Evolutionary conservation across 2,888 invertebrate species (phyloP), one percentile per base, ranked within the genome.

Genomic region (Caenorhabditis imperialis): DNA sequence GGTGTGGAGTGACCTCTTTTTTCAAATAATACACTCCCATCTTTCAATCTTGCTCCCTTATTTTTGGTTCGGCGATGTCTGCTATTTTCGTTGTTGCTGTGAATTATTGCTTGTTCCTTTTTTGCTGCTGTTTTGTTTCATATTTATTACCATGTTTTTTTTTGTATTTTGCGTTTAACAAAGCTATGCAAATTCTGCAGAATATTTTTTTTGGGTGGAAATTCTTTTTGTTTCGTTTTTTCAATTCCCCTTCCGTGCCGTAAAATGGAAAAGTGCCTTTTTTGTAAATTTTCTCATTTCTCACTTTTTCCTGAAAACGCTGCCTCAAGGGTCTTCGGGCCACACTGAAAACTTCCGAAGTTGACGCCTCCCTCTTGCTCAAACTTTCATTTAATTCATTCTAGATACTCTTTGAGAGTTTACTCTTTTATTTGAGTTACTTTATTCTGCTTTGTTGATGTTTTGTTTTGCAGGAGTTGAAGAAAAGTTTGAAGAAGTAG

Each of bases 1-100:
- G n/a, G n/a, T n/a, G n/a, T n/a, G n/a, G n/a, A n/a, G 42, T 71
- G 70, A 67, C 57, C 67, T 57, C 57, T n/a, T n/a, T 67, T 71
- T 47, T 55, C 55, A 35, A 55, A 61, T 61, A 61, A 61, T 61
- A 61, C 61, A 54, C 60, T 60, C 40, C 70, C 51, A 45, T 54
- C 44, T 23, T 54, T 40, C 54, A 14, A 23, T 30, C 30, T 37
- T 40, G 38, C n/a, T 35, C 53, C 47, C n/a, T 40, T 47, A 20
- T n/a, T 47, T 54, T 54, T 48, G 16, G 48, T 12, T n/a, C n/a
- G n/a, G n/a, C n/a, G n/a, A n/a, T n/a, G n/a, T n/a, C n/a, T n/a
- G n/a, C n/a, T n/a, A n/a, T n/a, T n/a, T n/a, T n/a, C n/a, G n/a
- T n/a, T n/a, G n/a, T n/a, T n/a, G n/a, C n/a, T n/a, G n/a, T n/a